Percentiles rank a stretch among this genome's conserved stretches.
phyloP scores from a whole-genome alignment of 2,888 invertebrate species.

The Corbicula japonica region DNA sequence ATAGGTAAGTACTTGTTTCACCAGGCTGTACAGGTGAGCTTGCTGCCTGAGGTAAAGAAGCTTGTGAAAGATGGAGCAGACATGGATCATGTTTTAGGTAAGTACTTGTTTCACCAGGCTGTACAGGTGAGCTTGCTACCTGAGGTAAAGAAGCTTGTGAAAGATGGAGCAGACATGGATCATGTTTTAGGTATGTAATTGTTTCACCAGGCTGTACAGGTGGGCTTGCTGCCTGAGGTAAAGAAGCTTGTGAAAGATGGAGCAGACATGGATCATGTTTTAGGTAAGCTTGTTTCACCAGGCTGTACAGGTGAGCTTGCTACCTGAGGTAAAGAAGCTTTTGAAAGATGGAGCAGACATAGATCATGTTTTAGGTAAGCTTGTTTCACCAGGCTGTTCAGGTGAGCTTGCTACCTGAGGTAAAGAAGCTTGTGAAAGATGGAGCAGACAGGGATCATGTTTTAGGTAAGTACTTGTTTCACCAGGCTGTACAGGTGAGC shows the following conservation, averaged over 20 bases:
- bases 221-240: slow-evolving; percentile 62
- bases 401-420: slow-evolving; percentile 58
- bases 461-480: no score
- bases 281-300: slow-evolving; percentile 66
- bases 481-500: no score
- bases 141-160: slow-evolving; percentile 61
- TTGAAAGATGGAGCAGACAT: slow-evolving; percentile 65
- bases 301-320: slow-evolving; percentile 66
- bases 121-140: slow-evolving; percentile 63
- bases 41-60: slow-evolving; percentile 58
- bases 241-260: slow-evolving; percentile 63
- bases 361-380: slow-evolving; percentile 63
- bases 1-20: no score
- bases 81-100: slow-evolving; percentile 65
- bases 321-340: slow-evolving; percentile 62
- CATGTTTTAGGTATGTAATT: slow-evolving; percentile 61
- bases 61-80: slow-evolving; percentile 65
- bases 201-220: slow-evolving; percentile 68
- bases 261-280: slow-evolving; percentile 61
- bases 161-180: slow-evolving; percentile 67
- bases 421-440: slow-evolving; percentile 58
- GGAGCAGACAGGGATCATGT: slow-evolving; percentile 67
- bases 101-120: slow-evolving; percentile 68
- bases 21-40: slow-evolving; percentile 66
- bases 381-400: slow-evolving; percentile 68